These are phyloP conservation scores for Plecotus auritus DNA, from an alignment of 2,113 vertebrate species.

Conservation along the genomic window DNA sequence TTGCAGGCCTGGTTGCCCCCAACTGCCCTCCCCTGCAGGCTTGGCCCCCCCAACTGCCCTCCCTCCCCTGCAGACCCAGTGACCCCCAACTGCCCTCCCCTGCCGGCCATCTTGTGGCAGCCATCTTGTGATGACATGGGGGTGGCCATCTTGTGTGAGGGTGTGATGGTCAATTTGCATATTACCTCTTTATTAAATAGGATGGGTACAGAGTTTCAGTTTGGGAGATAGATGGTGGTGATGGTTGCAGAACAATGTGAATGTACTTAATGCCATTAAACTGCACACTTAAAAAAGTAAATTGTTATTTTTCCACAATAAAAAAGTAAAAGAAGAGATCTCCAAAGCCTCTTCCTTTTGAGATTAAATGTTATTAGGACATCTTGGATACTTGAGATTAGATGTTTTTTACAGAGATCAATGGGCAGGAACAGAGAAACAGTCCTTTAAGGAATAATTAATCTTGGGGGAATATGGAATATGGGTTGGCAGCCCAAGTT, in stretches of 20 bases:
- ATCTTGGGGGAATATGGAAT: not conserved
- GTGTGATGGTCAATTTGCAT: too few species aligned
- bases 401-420: not conserved
- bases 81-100: too few species aligned
- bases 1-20: too few species aligned
- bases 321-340: not conserved
- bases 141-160: too few species aligned
- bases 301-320: not conserved
- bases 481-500: not conserved
- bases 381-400: not conserved
- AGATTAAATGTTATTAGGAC: not conserved
- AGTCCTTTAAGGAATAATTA: not conserved
- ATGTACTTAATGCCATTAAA: not conserved
- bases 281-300: not conserved
- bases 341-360: not conserved
- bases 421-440: not conserved
- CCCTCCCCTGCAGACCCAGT: too few species aligned
- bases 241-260: not conserved
- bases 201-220: not conserved
- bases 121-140: too few species aligned
- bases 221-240: not conserved
- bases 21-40: too few species aligned
- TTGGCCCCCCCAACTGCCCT: too few species aligned
- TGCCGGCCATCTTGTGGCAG: too few species aligned
- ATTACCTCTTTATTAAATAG: too few species aligned